Conservation (phyloP, 2,113 vertebrate species). For the Cebus imitator region DNA sequence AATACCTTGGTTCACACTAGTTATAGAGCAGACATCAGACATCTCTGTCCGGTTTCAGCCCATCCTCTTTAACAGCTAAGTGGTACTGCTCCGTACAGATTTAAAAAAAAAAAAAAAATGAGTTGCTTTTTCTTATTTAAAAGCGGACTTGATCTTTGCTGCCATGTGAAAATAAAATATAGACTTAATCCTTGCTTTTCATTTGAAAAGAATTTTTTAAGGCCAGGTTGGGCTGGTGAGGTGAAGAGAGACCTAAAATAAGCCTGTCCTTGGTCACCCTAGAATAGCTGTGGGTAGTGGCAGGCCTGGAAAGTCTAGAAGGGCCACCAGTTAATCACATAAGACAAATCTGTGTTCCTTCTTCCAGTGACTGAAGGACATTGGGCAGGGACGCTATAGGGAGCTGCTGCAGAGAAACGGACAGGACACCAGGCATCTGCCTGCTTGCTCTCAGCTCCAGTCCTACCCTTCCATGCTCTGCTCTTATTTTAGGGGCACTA, state of each 20-base stretch:
- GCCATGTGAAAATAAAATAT: not conserved
- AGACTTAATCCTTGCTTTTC: not conserved
- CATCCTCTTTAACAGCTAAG: not conserved
- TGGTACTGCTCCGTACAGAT: not conserved
- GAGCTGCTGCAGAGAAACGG: not conserved
- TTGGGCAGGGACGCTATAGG: not conserved
- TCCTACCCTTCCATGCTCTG: not conserved
- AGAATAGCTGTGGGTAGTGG: not conserved
- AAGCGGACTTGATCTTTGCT: not conserved
- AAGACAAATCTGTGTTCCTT: not conserved
- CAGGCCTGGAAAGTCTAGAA: not conserved
- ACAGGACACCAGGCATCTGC: not conserved
- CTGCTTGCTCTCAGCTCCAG: not conserved
- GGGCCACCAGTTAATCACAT: not conserved
- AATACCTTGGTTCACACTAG: not conserved
- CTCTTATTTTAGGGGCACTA: not conserved
- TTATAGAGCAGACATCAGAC: not conserved
- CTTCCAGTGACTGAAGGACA: not conserved
- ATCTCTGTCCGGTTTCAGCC: too few species aligned
- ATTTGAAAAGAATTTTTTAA: not conserved
- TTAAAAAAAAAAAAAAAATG: not conserved
- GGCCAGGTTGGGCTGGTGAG: not conserved
- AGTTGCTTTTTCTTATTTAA: not conserved
- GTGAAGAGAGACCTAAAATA: not conserved
- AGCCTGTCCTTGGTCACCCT: not conserved